These are phyloP conservation scores for Standfussiana lucernea DNA, from an alignment of 2,888 invertebrate species.

Conservation along the genomic window DNA sequence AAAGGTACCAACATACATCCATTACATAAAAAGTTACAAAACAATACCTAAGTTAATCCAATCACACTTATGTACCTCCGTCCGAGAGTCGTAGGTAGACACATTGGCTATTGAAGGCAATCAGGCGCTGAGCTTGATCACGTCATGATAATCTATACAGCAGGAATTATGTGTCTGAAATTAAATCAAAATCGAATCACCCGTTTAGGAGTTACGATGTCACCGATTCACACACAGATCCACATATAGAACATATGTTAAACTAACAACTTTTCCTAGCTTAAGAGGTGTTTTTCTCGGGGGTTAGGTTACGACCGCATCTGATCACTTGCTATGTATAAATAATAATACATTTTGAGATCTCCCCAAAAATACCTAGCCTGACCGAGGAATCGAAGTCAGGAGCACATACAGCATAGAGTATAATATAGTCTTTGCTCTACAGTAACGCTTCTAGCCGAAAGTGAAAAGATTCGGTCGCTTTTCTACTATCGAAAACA, in stretches of 20 bases:
- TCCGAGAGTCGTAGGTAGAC: background rate
- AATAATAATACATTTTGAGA: background rate
- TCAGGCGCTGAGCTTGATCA: constrained; percentile 21
- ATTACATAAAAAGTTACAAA: background rate
- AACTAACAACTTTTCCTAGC: background rate
- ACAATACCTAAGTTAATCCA: constrained; percentile 5
- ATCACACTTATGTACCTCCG: constrained; percentile 4
- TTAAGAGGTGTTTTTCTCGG: background rate
- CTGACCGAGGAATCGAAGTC: too few relatives aligned
- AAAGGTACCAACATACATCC: background rate
- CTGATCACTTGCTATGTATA: background rate
- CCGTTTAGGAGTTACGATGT: background rate
- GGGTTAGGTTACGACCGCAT: background rate
- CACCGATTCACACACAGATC: background rate
- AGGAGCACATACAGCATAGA: too few relatives aligned
- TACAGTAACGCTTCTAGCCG: background rate
- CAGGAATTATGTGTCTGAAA: background rate
- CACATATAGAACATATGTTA: too few relatives aligned
- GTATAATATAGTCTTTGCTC: too few relatives aligned
- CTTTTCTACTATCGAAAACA: background rate
- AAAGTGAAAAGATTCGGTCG: background rate
- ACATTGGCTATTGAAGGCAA: constrained; percentile 32
- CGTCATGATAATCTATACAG: background rate
- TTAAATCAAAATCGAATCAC: background rate
- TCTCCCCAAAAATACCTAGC: background rate